phyloP scores from a whole-genome alignment of 2,888 invertebrate genomes.

The Xestia rhomboidea region DNA sequence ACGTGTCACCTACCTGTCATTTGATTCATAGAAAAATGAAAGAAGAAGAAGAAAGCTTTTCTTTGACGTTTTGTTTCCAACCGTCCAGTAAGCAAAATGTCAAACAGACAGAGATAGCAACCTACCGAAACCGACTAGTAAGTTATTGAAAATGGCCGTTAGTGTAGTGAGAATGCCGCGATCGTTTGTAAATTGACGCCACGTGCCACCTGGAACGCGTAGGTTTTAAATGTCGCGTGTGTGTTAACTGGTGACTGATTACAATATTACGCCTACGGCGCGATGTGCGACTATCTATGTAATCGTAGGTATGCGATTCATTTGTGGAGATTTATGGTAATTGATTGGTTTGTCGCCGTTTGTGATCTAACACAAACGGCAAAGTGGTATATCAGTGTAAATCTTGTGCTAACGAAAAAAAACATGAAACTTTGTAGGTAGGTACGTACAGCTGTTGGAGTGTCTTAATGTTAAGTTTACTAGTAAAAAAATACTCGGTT shows the following conservation, averaged over 20 bases:
- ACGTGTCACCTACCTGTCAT: too few relatives aligned
- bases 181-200: constrained; percentile 34
- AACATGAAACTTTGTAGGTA: neutral
- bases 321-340: constrained; percentile 24
- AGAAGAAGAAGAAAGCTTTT: too few relatives aligned
- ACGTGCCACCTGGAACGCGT: constrained; percentile 43
- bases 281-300: neutral
- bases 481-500: neutral
- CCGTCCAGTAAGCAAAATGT: too few relatives aligned
- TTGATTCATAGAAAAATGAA: too few relatives aligned
- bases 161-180: constrained; percentile 1
- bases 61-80: too few relatives aligned
- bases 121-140: too few relatives aligned
- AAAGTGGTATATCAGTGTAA: neutral
- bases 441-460: neutral
- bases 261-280: constrained; percentile 8
- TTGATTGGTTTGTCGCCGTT: constrained; percentile 8
- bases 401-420: neutral
- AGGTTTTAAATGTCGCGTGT: constrained; percentile 60
- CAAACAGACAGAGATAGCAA: too few relatives aligned
- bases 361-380: neutral
- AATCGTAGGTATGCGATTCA: neutral
- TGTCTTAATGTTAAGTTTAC: neutral
- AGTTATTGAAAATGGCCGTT: neutral
- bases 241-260: constrained; percentile 47